Evolutionary conservation across 35 echinoderm and acorn worm species (phyloP).

Genomic region (Stichopus chloronotus): DNA sequence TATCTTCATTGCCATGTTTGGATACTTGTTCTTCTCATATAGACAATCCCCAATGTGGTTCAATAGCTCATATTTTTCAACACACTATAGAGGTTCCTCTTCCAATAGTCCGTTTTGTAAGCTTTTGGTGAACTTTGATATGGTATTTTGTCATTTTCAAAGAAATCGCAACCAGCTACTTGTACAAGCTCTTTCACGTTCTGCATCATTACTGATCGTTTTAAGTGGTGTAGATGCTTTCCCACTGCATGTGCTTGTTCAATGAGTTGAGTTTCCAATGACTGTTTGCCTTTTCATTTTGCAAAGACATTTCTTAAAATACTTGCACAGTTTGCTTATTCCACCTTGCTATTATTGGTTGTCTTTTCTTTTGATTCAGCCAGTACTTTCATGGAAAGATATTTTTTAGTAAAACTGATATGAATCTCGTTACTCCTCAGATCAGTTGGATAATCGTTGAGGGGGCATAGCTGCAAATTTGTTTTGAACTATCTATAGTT

Average conservation of each 20-base stretch:
- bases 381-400: background rate
- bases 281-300: too few species aligned
- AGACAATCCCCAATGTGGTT: conserved; percentile 27
- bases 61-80: background rate
- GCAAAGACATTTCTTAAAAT: too few species aligned
- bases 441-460: background rate
- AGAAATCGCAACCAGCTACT: background rate
- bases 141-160: background rate
- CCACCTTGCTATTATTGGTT: background rate
- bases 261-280: background rate
- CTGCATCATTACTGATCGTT: background rate
- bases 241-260: background rate
- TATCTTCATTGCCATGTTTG: background rate
- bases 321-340: background rate
- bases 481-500: background rate
- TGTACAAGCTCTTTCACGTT: background rate
- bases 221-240: background rate
- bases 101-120: background rate
- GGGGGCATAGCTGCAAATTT: background rate
- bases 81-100: background rate
- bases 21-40: background rate
- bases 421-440: background rate
- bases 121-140: background rate
- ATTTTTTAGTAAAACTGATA: background rate
- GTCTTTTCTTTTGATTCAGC: background rate